Conservation (phyloP, 2,113 vertebrate species). For the Hydropotes inermis region DNA sequence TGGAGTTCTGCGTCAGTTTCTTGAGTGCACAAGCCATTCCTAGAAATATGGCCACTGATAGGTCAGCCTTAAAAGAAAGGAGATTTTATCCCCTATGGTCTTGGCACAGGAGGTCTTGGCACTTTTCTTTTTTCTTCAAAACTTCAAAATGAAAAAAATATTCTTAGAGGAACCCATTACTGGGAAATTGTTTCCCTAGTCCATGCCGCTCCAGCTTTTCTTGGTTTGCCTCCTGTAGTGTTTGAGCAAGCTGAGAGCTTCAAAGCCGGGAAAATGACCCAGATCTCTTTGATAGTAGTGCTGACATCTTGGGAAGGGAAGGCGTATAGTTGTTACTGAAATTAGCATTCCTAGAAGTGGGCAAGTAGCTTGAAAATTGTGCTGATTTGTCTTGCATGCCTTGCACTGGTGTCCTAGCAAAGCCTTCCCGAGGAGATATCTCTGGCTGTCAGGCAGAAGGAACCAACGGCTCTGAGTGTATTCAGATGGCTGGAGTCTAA, state of each 20-base stretch:
- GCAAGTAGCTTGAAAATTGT: neutral
- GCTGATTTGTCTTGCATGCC: conserved; percentile 10
- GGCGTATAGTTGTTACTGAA: conserved; percentile 4
- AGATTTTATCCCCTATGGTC: neutral
- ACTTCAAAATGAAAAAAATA: neutral
- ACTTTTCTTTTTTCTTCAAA: neutral
- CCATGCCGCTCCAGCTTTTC: neutral
- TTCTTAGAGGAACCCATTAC: neutral
- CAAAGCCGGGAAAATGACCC: neutral
- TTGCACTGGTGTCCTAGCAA: neutral
- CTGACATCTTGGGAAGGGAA: conserved; percentile 8
- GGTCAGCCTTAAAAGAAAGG: neutral
- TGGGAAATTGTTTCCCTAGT: neutral
- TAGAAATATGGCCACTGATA: neutral
- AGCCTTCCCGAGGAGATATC: conserved; percentile 33
- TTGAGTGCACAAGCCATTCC: neutral
- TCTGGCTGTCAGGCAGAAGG: neutral
- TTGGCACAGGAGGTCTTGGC: neutral
- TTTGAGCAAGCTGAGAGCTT: conserved; percentile 12
- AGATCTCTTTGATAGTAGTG: neutral
- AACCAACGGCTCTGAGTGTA: neutral
- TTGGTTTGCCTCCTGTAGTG: neutral
- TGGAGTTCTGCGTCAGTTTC: neutral
- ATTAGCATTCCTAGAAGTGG: conserved; percentile 19
- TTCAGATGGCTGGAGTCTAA: neutral